These are phyloP conservation scores for Pandemis heparana DNA, from an alignment of 2,888 invertebrate genomes.

Conservation along the genomic window DNA sequence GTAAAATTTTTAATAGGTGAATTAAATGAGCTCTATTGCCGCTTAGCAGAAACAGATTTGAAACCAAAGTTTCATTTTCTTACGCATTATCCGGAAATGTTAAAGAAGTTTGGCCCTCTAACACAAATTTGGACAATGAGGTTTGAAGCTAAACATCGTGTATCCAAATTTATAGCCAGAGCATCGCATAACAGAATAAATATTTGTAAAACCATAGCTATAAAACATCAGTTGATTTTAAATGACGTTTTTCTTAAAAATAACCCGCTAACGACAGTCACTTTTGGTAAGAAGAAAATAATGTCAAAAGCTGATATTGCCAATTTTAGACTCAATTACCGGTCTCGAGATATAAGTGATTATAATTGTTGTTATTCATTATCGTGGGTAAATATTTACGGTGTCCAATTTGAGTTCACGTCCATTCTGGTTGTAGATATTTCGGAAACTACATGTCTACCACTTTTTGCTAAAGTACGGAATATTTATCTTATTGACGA, in stretches of 20 bases:
- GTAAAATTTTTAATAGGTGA: conserved; percentile 40
- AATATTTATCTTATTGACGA: conserved; percentile 2
- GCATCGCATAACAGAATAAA: conserved; percentile 37
- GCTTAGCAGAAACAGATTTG: conserved; percentile 11
- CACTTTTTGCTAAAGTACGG: background rate
- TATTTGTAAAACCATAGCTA: conserved; percentile 42
- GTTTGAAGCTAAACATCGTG: conserved; percentile 45
- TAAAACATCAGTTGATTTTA: conserved; percentile 42
- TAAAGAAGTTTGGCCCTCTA: conserved; percentile 44
- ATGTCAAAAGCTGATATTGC: background rate
- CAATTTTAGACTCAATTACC: background rate
- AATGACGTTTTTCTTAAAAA: conserved; percentile 40
- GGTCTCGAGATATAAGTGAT: background rate
- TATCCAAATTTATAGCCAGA: conserved; percentile 42
- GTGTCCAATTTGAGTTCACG: background rate
- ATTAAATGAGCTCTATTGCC: conserved; percentile 40
- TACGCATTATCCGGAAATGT: conserved; percentile 41
- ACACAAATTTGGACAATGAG: conserved; percentile 45
- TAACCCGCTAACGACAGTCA: background rate
- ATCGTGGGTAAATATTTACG: conserved; percentile 1
- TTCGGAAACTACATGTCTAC: background rate
- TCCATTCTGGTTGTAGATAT: conserved; percentile 5
- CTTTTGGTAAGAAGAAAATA: background rate
- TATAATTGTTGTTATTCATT: conserved; percentile 6
- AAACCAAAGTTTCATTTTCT: conserved; percentile 39